These are phyloP conservation scores for Drosophila mayri DNA, from an alignment of 1,140 invertebrate species.

Conservation along the genomic window DNA sequence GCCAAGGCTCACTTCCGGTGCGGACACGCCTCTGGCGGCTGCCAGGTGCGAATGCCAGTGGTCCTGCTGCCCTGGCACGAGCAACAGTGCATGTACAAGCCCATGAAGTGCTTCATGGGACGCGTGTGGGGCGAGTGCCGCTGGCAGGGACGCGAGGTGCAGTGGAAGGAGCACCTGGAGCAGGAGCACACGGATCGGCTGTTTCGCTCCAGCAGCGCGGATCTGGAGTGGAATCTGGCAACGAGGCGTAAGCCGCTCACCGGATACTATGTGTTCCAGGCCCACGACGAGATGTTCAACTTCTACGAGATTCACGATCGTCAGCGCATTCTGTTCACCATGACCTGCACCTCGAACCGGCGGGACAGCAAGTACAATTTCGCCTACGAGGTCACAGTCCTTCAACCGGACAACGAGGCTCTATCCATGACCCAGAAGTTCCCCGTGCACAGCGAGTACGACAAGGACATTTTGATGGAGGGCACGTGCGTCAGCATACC, in stretches of 20 bases:
- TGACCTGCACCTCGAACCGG: slow-evolving; percentile 80
- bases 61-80: slow-evolving; percentile 80
- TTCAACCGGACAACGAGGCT: slow-evolving; percentile 73
- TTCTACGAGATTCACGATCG: slow-evolving; percentile 81
- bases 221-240: slow-evolving; percentile 76
- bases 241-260: slow-evolving; percentile 67
- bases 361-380: slow-evolving; percentile 77
- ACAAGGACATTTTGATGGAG: slow-evolving; percentile 75
- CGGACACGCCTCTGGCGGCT: slow-evolving; percentile 70
- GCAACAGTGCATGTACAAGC: slow-evolving; percentile 81
- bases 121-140: slow-evolving; percentile 81
- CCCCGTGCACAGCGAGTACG: slow-evolving; percentile 82
- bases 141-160: slow-evolving; percentile 76
- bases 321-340: slow-evolving; percentile 76
- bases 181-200: slow-evolving; percentile 67
- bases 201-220: slow-evolving; percentile 43
- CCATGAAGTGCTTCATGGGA: slow-evolving; percentile 84
- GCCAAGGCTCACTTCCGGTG: slow-evolving; percentile 82
- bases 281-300: slow-evolving; percentile 81
- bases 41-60: slow-evolving; percentile 73
- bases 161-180: slow-evolving; percentile 82
- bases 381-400: slow-evolving; percentile 78
- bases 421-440: slow-evolving; percentile 78
- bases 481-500: slow-evolving; percentile 77
- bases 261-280: slow-evolving; percentile 81